Percentiles rank a stretch among this genome's conserved stretches.
phyloP scores from a whole-genome alignment of 2,888 invertebrate genomes.

The Phania funesta region DNA sequence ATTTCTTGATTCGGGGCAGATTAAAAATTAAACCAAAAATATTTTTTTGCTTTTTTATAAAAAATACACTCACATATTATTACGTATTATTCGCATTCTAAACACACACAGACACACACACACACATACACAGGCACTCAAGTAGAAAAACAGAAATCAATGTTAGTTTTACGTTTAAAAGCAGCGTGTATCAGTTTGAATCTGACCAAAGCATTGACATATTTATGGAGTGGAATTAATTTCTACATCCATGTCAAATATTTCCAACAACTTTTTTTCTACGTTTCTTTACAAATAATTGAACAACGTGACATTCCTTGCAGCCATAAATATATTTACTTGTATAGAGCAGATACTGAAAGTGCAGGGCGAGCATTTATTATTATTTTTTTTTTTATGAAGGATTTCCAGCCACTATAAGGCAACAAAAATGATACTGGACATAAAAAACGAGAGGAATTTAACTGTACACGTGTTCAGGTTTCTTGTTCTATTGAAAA shows the following conservation, averaged over 20 bases:
- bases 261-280: slow-evolving; percentile 41
- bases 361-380: neutral
- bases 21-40: slow-evolving; percentile 9
- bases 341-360: neutral
- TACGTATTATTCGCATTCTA: neutral
- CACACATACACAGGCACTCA: too few species aligned
- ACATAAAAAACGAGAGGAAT: slow-evolving; percentile 25
- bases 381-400: neutral
- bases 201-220: slow-evolving; percentile 62
- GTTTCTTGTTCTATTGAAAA: neutral
- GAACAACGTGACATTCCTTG: slow-evolving; percentile 62
- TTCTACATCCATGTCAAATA: slow-evolving; percentile 64
- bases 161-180: slow-evolving; percentile 3
- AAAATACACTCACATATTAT: slow-evolving; percentile 11
- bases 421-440: slow-evolving; percentile 11
- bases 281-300: slow-evolving; percentile 54
- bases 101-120: neutral
- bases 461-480: slow-evolving; percentile 43
- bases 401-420: neutral
- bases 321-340: slow-evolving; percentile 14
- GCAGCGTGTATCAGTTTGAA: slow-evolving; percentile 35
- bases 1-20: slow-evolving; percentile 46
- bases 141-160: slow-evolving; percentile 14
- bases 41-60: neutral
- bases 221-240: slow-evolving; percentile 76